Evolutionary conservation across 2,113 vertebrate species (phyloP).

Genomic region (Leucopsar rothschildi): DNA sequence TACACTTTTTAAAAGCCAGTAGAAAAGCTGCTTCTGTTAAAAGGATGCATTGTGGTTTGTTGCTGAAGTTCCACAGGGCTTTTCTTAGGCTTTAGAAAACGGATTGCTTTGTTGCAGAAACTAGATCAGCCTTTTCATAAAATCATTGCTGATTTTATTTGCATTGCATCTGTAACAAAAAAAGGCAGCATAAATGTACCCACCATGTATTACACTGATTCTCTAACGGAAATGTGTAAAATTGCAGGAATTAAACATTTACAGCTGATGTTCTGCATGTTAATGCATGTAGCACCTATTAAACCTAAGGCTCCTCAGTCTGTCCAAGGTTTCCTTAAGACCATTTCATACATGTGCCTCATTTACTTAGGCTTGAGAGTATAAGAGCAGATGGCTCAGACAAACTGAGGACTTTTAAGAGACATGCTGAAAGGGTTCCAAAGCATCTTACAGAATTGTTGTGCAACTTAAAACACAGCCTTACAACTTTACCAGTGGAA

Average conservation of each 20-base stretch:
- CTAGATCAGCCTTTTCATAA: background rate
- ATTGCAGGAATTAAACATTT: background rate
- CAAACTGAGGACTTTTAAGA: background rate
- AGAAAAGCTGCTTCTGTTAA: background rate
- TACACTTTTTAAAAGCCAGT: background rate
- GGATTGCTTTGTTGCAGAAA: background rate
- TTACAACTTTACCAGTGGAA: background rate
- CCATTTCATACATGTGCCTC: background rate
- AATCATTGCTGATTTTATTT: background rate
- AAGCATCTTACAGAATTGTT: background rate
- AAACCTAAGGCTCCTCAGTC: background rate
- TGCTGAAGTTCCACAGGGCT: background rate
- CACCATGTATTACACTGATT: background rate
- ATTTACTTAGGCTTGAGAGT: background rate
- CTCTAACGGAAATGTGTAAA: background rate
- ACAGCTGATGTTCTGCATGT: background rate
- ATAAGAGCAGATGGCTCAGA: background rate
- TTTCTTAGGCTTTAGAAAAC: background rate
- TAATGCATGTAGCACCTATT: background rate
- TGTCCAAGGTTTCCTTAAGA: background rate
- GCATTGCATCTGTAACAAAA: background rate
- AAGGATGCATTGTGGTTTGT: background rate
- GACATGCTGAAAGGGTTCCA: background rate
- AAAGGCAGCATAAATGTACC: background rate
- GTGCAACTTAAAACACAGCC: background rate